These are phyloP conservation scores for Parazoanthus darwini DNA, from an alignment of 92 coral and sea anemone genomes.

Conservation along the genomic window DNA sequence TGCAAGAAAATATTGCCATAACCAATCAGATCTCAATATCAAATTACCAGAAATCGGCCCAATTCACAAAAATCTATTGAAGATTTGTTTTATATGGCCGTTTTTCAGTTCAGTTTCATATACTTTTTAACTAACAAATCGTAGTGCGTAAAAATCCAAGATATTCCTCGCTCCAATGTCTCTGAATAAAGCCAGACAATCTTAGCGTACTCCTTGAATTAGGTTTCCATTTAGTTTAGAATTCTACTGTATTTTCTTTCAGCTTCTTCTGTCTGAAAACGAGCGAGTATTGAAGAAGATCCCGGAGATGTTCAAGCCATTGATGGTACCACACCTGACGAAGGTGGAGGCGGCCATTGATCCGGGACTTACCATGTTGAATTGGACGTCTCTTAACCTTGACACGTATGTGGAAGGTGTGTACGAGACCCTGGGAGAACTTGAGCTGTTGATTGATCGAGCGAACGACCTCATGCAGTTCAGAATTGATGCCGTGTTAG, in stretches of 20 bases:
- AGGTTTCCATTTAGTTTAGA: no score
- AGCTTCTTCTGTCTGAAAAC: conserved; percentile 83
- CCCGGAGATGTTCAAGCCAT: conserved; percentile 80
- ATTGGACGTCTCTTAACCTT: conserved; percentile 93
- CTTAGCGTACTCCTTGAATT: no score
- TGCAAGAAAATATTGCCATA: no score
- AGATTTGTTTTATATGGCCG: no score
- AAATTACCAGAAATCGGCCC: no score
- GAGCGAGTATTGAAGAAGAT: conserved; percentile 74
- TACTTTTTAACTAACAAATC: no score
- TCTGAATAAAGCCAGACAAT: no score
- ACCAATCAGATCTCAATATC: no score
- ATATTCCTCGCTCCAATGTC: no score
- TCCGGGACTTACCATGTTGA: conserved; percentile 91
- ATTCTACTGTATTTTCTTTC: background rate
- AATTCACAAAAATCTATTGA: no score
- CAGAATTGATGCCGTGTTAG: conserved; percentile 87
- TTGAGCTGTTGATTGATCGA: conserved; percentile 78
- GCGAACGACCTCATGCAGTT: conserved; percentile 88
- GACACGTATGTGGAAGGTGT: conserved; percentile 84
- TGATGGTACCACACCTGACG: conserved; percentile 93
- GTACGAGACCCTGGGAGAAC: conserved; percentile 77
- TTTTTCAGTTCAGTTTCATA: no score
- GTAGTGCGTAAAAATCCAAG: no score
- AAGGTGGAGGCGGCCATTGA: conserved; percentile 92